Conservation (phyloP, 1,140 invertebrate species). For the Drosophila bipectinata region DNA sequence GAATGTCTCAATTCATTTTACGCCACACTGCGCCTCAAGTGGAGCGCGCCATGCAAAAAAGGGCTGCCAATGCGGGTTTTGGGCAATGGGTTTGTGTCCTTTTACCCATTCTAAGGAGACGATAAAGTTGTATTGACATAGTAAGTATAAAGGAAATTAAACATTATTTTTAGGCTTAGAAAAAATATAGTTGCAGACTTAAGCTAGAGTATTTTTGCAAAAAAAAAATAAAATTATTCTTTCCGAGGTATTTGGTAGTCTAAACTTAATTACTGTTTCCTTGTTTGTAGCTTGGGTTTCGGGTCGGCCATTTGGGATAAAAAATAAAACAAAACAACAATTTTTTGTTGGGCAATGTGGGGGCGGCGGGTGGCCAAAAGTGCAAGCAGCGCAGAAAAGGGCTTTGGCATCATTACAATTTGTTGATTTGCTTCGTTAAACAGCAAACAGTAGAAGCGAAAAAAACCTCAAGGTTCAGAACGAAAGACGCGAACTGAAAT, state of each 20-base stretch:
- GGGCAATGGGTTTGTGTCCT: slow-evolving; percentile 26
- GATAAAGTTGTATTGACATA: neutral
- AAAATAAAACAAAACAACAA: slow-evolving; percentile 20
- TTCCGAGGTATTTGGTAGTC: neutral
- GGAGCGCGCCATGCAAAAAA: slow-evolving; percentile 76
- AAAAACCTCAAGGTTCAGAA: slow-evolving; percentile 11
- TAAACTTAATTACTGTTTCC: neutral
- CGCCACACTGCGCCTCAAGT: slow-evolving; percentile 74
- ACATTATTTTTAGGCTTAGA: too few relatives aligned
- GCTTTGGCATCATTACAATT: slow-evolving; percentile 79
- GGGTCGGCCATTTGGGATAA: slow-evolving; percentile 13
- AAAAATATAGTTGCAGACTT: too few relatives aligned
- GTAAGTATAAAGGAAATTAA: too few relatives aligned
- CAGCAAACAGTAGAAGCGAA: slow-evolving; percentile 69
- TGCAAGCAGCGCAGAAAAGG: slow-evolving; percentile 73
- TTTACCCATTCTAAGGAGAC: neutral
- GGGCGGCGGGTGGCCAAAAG: slow-evolving; percentile 43
- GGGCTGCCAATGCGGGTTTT: slow-evolving; percentile 66
- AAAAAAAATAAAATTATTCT: neutral
- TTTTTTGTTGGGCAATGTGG: neutral
- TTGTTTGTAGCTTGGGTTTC: slow-evolving; percentile 13
- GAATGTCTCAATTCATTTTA: slow-evolving; percentile 83
- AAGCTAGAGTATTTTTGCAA: neutral
- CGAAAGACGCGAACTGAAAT: slow-evolving; percentile 44
- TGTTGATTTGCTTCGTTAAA: slow-evolving; percentile 83